These are phyloP conservation scores for Drosophila bocki DNA, from an alignment of 1,140 invertebrate species.

Conservation along the genomic window DNA sequence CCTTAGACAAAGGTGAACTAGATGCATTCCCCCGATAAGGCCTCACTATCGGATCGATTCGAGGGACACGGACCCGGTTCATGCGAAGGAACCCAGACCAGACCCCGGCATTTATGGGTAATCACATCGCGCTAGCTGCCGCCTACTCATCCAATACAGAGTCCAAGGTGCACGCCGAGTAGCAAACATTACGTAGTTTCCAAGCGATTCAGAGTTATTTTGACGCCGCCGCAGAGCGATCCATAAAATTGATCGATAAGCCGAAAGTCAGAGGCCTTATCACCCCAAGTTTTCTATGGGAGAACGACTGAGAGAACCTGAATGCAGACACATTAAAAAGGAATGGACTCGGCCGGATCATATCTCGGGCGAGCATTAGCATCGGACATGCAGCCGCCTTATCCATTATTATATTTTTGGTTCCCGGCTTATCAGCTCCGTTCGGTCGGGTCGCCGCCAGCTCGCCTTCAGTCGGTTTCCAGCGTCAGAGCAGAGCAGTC, in stretches of 20 bases:
- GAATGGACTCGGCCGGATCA: constrained; percentile 14
- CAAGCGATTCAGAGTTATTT: constrained; percentile 69
- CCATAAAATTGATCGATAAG: constrained; percentile 72
- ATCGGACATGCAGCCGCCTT: constrained; percentile 38
- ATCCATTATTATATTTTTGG: constrained; percentile 33
- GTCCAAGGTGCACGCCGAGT: constrained; percentile 55
- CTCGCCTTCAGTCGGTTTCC: constrained; percentile 50
- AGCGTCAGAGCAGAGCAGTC: constrained; percentile 50
- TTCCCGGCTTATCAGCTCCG: constrained; percentile 49
- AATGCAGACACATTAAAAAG: constrained; percentile 50
- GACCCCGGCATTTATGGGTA: constrained; percentile 22
- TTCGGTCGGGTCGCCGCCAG: constrained; percentile 19
- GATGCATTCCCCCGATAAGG: constrained; percentile 18
- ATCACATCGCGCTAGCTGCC: constrained; percentile 27
- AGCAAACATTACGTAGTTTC: constrained; percentile 73
- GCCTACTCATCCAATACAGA: constrained; percentile 42
- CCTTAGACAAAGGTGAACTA: constrained; percentile 16
- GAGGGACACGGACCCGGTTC: constrained; percentile 32
- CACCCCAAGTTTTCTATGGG: constrained; percentile 12
- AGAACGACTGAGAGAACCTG: neutral
- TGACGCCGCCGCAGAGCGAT: constrained; percentile 52
- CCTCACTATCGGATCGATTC: constrained; percentile 7
- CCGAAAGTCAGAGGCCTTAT: constrained; percentile 48
- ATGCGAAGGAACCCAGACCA: constrained; percentile 30
- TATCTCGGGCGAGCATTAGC: constrained; percentile 50